Evolutionary conservation across 2,797 vertebrate genomes (phyloP), one percentile per base, ranked within the genome.

Genomic region (Xyrichtys novacula): DNA sequence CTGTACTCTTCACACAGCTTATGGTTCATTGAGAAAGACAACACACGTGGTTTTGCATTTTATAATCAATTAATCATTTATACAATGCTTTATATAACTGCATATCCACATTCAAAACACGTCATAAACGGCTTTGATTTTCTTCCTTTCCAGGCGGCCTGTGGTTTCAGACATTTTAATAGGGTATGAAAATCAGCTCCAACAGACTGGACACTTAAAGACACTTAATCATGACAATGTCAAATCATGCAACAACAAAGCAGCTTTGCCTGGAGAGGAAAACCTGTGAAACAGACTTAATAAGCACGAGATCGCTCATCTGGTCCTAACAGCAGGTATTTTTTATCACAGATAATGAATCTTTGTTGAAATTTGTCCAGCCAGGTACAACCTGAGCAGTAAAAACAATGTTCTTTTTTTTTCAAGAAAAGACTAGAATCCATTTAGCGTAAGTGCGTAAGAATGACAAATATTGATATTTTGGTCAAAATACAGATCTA

Each of bases 131-230:
- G 47, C 28, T 68, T 19, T 65, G 60, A 74, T 83, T 77, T 71
- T 43, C 28, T 17, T 31, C 15, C 42, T 47, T n/a, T 31, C 15
- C 22, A 31, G 32, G 14, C 40, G 59, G 42, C 19, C 9, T 55
- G 58, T 7, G 65, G 53, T 44, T 63, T 58, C 19, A 60, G 52
- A 71, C 19, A 78, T 71, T 63, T 80, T 36, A 44, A 50, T 47
- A 57, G 39, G 39, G 26, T 73, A 65, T 71, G 62, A 74, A 75
- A 83, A 72, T 75, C 23, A 61, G 6, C 57, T 16, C 0, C 7
- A 0, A 61, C 4, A 25, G 34, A 65, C 55, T 44, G 19, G 10
- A 59, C 61, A 60, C 23, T 19, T 7, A 0, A 9, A 8, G 8
- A 25, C 10, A 34, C 48, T 73, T 71, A 36, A 49, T 15, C 6